Evolutionary conservation across 2,113 vertebrate species (phyloP), one percentile per base, ranked within the genome.

Genomic region (Odontophorus gujanensis): DNA sequence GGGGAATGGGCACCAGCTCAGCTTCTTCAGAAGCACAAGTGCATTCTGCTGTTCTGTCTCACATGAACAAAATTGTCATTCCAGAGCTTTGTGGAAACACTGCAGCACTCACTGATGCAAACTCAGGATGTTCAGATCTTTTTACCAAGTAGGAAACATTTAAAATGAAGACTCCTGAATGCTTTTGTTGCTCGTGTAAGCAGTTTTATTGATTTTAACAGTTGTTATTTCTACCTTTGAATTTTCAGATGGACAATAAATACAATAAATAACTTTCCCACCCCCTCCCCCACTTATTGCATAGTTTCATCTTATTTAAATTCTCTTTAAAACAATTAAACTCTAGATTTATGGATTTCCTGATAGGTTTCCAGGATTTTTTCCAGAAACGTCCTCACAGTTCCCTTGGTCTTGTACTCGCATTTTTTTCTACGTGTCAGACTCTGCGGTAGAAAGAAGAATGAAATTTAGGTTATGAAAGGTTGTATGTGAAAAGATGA

Each of bases 181-280:
- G n/a, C 38, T 71, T 77, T 58, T 42, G 11, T 1, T 84, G 45
- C 36, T 93, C 11, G 26, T 25, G 55, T 65, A 82, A 86, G 84
- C 18, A 22, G 19, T 67, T 96, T 96, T 96, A 94, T 96, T 94
- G 32, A 3, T 86, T 51, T 91, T 67, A 66, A 25, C 62, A 38
- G 5, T 81, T 38, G 12, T 32, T 69, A 34, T 59, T 63, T 71
- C 63, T 25, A 59, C 11, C 25, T 40, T 75, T 45, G 61, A 15
- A 62, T 50, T 48, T 76, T 42, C 45, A 57, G 51, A 6, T 53
- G 12, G 24, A 30, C 51, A 95, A 96, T 96, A 96, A 96, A 96
- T 96, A 96, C 57, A 96, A 97, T 96, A 97, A 97, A 96, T 96
- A 96, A 88, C 48, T 66, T 61, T 34, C 58, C 28, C 26, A 59